These are phyloP conservation scores for Arge pagana DNA, from an alignment of 2,888 invertebrate species.

Conservation along the genomic window DNA sequence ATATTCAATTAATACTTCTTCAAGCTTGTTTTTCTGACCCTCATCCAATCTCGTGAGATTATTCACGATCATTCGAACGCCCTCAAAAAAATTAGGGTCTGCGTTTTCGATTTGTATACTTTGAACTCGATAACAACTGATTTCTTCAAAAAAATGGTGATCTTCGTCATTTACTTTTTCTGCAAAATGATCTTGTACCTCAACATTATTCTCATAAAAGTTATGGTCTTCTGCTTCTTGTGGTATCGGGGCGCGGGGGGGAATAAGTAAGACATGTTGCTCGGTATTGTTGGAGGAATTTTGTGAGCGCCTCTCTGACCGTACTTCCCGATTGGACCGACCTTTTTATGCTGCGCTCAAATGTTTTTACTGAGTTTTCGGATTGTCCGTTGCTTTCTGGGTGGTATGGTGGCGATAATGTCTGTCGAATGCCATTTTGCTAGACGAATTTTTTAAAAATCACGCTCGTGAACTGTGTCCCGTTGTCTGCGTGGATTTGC, in stretches of 20 bases:
- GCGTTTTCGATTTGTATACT: background rate
- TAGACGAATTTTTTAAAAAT: slow-evolving; percentile 22
- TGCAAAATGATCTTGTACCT: background rate
- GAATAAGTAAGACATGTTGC: too few relatives aligned
- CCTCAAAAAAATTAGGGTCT: slow-evolving; percentile 6
- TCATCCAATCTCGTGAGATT: background rate
- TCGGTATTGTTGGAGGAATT: slow-evolving; percentile 20
- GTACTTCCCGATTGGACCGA: slow-evolving; percentile 4
- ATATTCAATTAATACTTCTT: slow-evolving; percentile 2
- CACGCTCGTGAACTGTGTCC: slow-evolving; percentile 18
- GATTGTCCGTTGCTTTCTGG: slow-evolving; percentile 27
- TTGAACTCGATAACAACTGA: background rate
- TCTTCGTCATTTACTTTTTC: background rate
- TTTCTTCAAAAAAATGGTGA: background rate
- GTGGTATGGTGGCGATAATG: slow-evolving; percentile 24
- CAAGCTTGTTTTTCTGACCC: background rate
- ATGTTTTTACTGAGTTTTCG: slow-evolving; percentile 20
- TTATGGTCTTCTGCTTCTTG: background rate
- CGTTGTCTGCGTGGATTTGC: slow-evolving; percentile 21
- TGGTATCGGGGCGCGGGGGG: too few relatives aligned
- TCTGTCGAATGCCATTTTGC: slow-evolving; percentile 17
- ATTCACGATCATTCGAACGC: slow-evolving; percentile 5
- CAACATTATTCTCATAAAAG: slow-evolving; percentile 1
- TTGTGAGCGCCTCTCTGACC: background rate
- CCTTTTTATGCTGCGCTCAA: slow-evolving; percentile 26